phyloP scores from a whole-genome alignment of 2,113 vertebrate genomes.

The Melierax canorus region DNA sequence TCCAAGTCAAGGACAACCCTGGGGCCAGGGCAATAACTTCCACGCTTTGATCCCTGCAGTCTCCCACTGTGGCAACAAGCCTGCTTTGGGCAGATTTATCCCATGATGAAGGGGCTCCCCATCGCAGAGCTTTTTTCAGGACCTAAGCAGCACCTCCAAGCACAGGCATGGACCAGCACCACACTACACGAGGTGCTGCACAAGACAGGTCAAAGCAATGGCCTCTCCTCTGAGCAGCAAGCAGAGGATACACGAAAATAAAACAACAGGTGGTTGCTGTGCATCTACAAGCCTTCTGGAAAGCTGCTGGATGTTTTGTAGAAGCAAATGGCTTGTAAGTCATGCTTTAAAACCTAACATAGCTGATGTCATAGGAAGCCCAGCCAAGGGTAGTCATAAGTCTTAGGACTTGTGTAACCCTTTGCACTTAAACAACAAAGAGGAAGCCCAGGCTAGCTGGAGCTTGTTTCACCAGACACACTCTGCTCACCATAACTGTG shows the following conservation, averaged over 20 bases:
- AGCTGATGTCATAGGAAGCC: background rate
- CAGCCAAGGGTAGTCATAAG: background rate
- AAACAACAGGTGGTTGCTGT: background rate
- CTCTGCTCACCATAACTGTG: rapidly evolving
- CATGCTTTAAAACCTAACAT: background rate
- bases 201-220: background rate
- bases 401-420: rapidly evolving
- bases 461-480: background rate
- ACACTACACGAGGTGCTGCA: background rate
- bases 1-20: background rate
- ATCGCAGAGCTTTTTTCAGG: rapidly evolving
- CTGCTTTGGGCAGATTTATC: background rate
- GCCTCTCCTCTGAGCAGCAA: rapidly evolving
- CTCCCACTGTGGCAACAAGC: background rate
- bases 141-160: background rate
- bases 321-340: background rate
- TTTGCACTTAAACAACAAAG: background rate
- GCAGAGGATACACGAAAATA: too few relatives aligned
- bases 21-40: background rate
- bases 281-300: background rate
- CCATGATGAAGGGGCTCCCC: background rate
- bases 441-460: background rate
- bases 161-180: background rate
- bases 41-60: rapidly evolving
- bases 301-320: background rate